phyloP scores from a whole-genome alignment of 2,113 vertebrate genomes.

The Grammomys surdaster region DNA sequence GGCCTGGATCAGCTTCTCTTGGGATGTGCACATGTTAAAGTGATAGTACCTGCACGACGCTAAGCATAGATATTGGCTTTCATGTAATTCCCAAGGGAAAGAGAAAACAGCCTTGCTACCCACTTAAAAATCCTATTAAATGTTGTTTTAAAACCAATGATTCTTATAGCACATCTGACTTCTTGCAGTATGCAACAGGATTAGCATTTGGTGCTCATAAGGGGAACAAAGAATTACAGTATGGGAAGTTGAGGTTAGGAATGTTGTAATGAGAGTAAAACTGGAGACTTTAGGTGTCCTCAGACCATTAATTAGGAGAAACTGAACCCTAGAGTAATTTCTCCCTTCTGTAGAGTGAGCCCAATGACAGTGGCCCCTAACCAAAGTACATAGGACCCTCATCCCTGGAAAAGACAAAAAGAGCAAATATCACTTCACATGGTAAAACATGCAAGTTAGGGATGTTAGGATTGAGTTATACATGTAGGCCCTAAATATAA shows the following conservation, averaged over 20 bases:
- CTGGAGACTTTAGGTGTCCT: background rate
- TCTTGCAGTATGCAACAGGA: background rate
- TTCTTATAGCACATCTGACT: background rate
- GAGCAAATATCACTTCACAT: background rate
- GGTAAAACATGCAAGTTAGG: background rate
- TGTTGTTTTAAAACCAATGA: background rate
- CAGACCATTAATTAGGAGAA: background rate
- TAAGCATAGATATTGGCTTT: constrained; percentile 16
- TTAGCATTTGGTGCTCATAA: background rate
- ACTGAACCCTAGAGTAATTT: background rate
- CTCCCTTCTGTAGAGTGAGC: background rate
- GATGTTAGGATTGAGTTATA: background rate
- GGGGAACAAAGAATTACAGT: background rate
- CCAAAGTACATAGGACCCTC: background rate
- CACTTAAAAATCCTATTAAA: background rate
- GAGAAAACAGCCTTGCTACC: background rate
- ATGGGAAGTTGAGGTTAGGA: background rate
- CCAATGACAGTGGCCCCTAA: background rate
- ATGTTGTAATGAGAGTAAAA: background rate
- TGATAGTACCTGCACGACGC: constrained; percentile 16
- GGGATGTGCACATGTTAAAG: constrained; percentile 2
- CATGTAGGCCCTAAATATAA: background rate
- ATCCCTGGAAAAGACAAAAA: background rate
- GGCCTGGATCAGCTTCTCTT: constrained; percentile 5
- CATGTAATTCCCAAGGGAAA: constrained; percentile 24